Conservation (phyloP, 2,113 vertebrate genomes). For the Dromiciops gliroides region DNA sequence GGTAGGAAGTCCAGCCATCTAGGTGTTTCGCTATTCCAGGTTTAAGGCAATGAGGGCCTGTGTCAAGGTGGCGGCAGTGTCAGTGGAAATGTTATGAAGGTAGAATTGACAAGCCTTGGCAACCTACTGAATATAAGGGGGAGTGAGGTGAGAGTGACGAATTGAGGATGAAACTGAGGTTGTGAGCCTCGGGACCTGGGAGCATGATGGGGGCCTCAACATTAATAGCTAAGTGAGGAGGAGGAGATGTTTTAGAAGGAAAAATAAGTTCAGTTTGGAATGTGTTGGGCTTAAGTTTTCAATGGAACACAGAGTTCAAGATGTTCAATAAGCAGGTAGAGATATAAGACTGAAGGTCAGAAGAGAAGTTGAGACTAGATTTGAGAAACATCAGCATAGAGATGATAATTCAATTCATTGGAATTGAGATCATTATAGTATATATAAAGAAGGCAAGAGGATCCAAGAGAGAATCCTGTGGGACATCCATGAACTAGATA, state of each 20-base stretch:
- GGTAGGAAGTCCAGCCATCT: background rate
- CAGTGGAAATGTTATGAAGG: background rate
- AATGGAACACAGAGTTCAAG: background rate
- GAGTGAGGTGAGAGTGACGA: background rate
- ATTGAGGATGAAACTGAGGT: background rate
- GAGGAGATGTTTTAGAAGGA: background rate
- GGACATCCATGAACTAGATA: background rate
- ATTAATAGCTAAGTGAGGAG: background rate
- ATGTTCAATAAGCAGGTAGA: background rate
- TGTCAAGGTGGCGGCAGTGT: background rate
- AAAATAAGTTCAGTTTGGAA: background rate
- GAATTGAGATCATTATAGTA: background rate
- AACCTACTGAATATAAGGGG: background rate
- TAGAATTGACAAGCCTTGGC: background rate
- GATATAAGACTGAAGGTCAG: background rate
- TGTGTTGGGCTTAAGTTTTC: background rate
- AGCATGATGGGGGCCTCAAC: background rate
- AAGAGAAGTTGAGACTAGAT: background rate
- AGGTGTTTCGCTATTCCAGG: background rate
- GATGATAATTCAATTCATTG: background rate
- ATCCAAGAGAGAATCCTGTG: background rate
- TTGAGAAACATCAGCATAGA: background rate
- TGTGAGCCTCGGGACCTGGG: background rate
- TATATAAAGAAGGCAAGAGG: background rate
- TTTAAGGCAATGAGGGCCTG: background rate